phyloP scores from a whole-genome alignment of 2,113 vertebrate species.

The Notothenia rossii region DNA sequence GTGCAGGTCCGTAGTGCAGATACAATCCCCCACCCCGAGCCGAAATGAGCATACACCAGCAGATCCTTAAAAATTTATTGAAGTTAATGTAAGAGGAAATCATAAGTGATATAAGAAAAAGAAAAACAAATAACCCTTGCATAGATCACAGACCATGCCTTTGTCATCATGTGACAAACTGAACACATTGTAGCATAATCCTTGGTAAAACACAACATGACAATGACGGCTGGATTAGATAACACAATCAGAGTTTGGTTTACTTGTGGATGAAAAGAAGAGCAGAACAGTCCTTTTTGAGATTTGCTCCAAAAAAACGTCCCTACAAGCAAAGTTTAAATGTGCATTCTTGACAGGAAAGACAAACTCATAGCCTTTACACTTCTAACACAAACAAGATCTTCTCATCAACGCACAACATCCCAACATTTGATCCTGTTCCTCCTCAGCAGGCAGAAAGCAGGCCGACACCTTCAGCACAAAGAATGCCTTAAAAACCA shows the following conservation, averaged over 20 bases:
- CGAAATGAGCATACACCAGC: constrained; percentile 73
- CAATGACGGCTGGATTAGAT: constrained; percentile 63
- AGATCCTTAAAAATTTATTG: constrained; percentile 98
- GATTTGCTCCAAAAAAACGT: constrained; percentile 56
- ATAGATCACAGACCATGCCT: constrained; percentile 96
- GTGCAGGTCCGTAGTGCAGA: background rate
- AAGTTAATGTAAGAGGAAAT: constrained; percentile 94
- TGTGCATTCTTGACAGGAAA: constrained; percentile 59
- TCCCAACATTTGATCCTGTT: constrained; percentile 51
- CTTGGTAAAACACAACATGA: constrained; percentile 68
- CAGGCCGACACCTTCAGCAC: constrained; percentile 54
- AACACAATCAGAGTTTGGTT: constrained; percentile 70
- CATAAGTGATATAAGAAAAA: constrained; percentile 89
- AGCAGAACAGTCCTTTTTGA: constrained; percentile 68
- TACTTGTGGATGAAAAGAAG: constrained; percentile 66
- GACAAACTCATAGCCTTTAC: constrained; percentile 51
- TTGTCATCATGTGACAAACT: constrained; percentile 87
- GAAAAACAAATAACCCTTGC: constrained; percentile 87
- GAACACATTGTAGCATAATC: constrained; percentile 80
- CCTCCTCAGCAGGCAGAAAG: constrained; percentile 59
- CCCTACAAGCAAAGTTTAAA: constrained; percentile 36
- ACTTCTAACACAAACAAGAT: constrained; percentile 37
- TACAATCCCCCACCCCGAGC: constrained; percentile 7
- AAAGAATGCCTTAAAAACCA: constrained; percentile 60
- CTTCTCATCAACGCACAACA: constrained; percentile 42